Percentiles rank a stretch among this genome's conserved stretches.
Evolutionary conservation across 2,888 invertebrate species (phyloP).

Genomic region (Synergus umbraculus): DNA sequence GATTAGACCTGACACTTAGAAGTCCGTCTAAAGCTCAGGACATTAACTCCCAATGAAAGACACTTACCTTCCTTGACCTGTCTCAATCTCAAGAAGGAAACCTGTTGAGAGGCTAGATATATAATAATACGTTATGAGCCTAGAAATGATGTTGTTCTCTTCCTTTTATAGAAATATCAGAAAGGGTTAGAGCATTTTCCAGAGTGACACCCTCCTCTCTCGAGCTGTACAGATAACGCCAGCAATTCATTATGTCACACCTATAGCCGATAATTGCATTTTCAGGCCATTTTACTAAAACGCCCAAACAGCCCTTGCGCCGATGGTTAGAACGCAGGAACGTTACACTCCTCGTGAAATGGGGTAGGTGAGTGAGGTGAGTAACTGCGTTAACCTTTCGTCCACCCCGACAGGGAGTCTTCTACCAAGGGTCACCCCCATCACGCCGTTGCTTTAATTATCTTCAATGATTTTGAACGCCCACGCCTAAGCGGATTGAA

Average conservation of each 20-base stretch:
- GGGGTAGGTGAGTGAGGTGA: constrained; percentile 59
- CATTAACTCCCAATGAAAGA: constrained; percentile 21
- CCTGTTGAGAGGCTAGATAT: not conserved
- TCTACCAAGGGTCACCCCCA: constrained; percentile 57
- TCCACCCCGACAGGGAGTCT: constrained; percentile 61
- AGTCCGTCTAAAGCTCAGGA: constrained; percentile 17
- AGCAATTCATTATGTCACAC: constrained; percentile 75
- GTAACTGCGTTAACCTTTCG: constrained; percentile 76
- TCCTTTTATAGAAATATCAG: constrained; percentile 16
- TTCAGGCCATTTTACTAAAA: constrained; percentile 76
- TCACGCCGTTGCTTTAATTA: constrained; percentile 72
- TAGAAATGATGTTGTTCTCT: constrained; percentile 12
- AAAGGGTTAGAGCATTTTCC: constrained; percentile 29
- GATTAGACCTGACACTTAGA: constrained; percentile 22
- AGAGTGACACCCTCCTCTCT: constrained; percentile 51
- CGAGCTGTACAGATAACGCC: constrained; percentile 66
- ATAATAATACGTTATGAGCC: not conserved
- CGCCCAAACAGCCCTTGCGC: constrained; percentile 63
- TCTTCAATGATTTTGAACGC: constrained; percentile 74
- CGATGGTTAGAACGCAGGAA: constrained; percentile 62
- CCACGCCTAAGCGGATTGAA: constrained; percentile 72
- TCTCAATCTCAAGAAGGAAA: constrained; percentile 25
- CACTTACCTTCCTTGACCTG: not conserved
- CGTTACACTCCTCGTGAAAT: constrained; percentile 64
- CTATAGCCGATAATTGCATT: constrained; percentile 76